phyloP scores from a whole-genome alignment of 1,140 invertebrate genomes.

The Drosophila malerkotliana region DNA sequence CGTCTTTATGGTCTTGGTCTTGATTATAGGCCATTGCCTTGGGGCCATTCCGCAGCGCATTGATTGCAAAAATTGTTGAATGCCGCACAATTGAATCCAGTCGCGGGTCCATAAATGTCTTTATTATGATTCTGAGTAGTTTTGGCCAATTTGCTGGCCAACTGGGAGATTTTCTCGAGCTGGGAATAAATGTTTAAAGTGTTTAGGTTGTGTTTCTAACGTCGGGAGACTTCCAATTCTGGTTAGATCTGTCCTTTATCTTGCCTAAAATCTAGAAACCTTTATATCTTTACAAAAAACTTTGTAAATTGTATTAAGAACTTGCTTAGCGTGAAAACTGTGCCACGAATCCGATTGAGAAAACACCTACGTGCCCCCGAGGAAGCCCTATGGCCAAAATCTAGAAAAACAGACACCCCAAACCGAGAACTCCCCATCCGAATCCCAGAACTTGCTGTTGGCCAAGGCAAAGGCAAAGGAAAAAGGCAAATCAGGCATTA shows the following conservation, averaged over 20 bases:
- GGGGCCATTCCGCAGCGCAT: constrained; percentile 36
- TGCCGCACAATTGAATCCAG: constrained; percentile 66
- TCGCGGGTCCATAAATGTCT: constrained; percentile 69
- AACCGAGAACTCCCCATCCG: neutral
- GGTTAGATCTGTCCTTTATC: too few species aligned
- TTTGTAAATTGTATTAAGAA: neutral
- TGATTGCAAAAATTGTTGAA: constrained; percentile 61
- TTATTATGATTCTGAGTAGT: constrained; percentile 70
- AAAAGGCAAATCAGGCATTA: constrained; percentile 56
- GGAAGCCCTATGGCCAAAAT: neutral
- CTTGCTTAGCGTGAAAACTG: constrained; percentile 44
- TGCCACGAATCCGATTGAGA: constrained; percentile 46
- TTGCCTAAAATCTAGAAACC: too few species aligned
- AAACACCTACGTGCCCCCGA: constrained; percentile 24
- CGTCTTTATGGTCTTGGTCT: neutral
- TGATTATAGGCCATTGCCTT: constrained; percentile 33
- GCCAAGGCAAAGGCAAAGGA: constrained; percentile 21
- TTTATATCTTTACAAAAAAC: too few species aligned
- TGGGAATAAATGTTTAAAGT: too few species aligned
- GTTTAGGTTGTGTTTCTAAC: too few species aligned
- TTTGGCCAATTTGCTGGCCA: constrained; percentile 54
- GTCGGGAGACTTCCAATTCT: too few species aligned
- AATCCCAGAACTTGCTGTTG: neutral
- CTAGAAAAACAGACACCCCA: neutral
- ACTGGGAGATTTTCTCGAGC: neutral